Evolutionary conservation across 1,140 invertebrate genomes (phyloP), one percentile per base, ranked within the genome.

Genomic region (Aphelinus certus): DNA sequence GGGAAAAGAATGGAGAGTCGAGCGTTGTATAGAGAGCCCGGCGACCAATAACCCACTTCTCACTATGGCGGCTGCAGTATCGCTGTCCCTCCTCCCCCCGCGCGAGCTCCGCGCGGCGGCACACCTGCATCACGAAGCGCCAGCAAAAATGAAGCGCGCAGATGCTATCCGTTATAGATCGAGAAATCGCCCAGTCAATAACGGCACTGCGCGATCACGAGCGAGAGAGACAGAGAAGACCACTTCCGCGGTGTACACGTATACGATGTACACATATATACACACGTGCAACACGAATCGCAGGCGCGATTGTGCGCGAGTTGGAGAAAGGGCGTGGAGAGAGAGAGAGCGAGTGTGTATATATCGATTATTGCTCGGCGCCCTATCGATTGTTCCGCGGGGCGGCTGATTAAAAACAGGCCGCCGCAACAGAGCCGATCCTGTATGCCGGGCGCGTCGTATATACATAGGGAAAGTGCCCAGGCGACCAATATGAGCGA

Each of bases 351-450:
- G 58, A 60, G n/a, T 60, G 42, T 43, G 4, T 60, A 60, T n/a
- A 60, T 69, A 69, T 49, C 66, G 72, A 68, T 69, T 69, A 56
- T 64, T 69, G 61, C 48, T 4, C 46, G 46, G n/a, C 3, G 3
- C 26, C 69, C 10, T n/a, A 1, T 6, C 42, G 9, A 42, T 51
- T 45, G 1, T 57, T 7, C 69, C 47, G 45, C 47, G 45, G 63
- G 66, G 26, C 26, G 26, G 53, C 73, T 75, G 65, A 69, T 75
- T 75, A 75, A 75, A 75, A 75, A 67, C 26, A 0, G 51, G 9
- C 9, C 51, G 9, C 51, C 4, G 51, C 4, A 53, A 9, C 4
- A 9, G 9, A 53, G 51, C 51, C 51, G 4, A 53, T 4, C 51
- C 9, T 9, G 51, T 53, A 6, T 6, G 9, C 51, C 9, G 51